These are phyloP conservation scores for Ditylenchus dipsaci DNA, from an alignment of 1,140 invertebrate species.

Conservation along the genomic window DNA sequence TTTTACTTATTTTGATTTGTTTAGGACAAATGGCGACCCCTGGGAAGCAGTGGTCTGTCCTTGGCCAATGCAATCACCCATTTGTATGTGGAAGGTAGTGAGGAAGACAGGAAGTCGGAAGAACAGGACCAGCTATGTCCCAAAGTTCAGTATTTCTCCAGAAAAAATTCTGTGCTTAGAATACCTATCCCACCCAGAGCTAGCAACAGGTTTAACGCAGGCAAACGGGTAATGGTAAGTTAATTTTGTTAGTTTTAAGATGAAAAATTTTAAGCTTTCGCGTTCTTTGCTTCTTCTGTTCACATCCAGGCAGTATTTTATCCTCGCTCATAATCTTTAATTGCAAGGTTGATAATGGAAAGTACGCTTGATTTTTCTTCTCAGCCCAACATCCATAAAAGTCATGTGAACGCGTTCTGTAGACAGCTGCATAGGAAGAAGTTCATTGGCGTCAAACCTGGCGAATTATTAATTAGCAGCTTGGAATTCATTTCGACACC, in stretches of 20 bases:
- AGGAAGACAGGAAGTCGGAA: conserved; percentile 4
- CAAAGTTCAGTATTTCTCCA: conserved; percentile 45
- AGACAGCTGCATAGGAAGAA: too few relatives aligned
- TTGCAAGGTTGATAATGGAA: neutral
- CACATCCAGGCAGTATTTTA: neutral
- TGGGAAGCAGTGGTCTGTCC: neutral
- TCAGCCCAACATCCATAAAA: neutral
- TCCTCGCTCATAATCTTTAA: neutral
- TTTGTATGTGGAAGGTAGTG: conserved; percentile 13
- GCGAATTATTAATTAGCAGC: too few relatives aligned
- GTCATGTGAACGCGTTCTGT: too few relatives aligned
- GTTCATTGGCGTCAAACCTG: too few relatives aligned
- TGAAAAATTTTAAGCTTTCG: neutral
- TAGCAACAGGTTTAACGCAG: conserved; percentile 30
- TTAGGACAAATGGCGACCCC: neutral
- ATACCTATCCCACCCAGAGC: conserved; percentile 45
- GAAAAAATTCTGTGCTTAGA: conserved; percentile 44
- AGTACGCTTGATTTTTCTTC: neutral
- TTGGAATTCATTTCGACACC: too few relatives aligned
- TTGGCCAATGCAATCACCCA: neutral
- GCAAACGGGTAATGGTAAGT: conserved; percentile 2
- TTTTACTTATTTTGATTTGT: too few relatives aligned
- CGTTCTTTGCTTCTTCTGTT: too few relatives aligned
- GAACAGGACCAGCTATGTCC: conserved; percentile 18
- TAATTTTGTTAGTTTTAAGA: neutral